These are phyloP conservation scores for Muscicapa striata DNA, from an alignment of 2,797 vertebrate species.

Conservation along the genomic window DNA sequence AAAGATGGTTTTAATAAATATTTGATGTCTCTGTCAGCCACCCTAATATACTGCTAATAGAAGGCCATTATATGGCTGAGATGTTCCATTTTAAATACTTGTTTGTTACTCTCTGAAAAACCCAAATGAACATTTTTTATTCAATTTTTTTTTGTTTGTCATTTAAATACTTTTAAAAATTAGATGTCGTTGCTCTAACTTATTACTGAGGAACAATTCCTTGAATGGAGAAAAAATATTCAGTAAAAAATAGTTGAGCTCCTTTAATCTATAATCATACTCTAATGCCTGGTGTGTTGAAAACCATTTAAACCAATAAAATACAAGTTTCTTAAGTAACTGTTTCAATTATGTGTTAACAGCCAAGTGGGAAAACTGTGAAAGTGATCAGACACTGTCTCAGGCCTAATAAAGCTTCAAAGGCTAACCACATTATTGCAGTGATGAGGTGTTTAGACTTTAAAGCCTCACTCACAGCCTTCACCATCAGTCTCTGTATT, in stretches of 20 bases:
- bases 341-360: slow-evolving; percentile 42
- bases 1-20: background rate
- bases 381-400: slow-evolving; percentile 30
- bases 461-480: slow-evolving; percentile 2
- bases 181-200: background rate
- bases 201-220: background rate
- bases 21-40: background rate
- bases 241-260: background rate
- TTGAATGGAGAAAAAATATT: background rate
- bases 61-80: background rate
- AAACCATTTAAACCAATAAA: slow-evolving; percentile 1
- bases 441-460: slow-evolving; percentile 54
- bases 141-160: background rate
- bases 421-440: slow-evolving; percentile 3
- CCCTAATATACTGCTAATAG: background rate
- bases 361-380: slow-evolving; percentile 34
- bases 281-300: background rate
- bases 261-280: background rate
- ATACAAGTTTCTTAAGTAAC: background rate
- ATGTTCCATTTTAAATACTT: background rate
- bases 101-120: background rate
- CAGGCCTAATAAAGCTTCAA: slow-evolving; percentile 51
- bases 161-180: background rate
- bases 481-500: background rate
- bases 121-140: background rate